phyloP scores from a whole-genome alignment of 2,113 vertebrate species.

The Misgurnus anguillicaudatus region DNA sequence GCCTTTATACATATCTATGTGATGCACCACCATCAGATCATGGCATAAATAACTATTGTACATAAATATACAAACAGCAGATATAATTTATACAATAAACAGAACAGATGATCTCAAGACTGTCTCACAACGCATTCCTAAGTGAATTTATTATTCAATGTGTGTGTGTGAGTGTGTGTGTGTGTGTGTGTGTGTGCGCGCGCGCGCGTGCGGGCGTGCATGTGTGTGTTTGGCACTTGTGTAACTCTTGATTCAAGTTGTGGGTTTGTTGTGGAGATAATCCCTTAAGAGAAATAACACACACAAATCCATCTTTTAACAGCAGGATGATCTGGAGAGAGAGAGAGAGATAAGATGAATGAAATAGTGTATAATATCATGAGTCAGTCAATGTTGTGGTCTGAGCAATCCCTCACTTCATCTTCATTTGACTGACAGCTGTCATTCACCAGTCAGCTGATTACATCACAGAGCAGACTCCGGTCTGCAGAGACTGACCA shows the following conservation, averaged over 20 bases:
- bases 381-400: too few species aligned
- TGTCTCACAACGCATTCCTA: background rate
- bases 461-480: conserved; percentile 93
- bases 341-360: background rate
- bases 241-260: background rate
- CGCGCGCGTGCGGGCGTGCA: background rate
- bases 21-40: background rate
- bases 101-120: background rate
- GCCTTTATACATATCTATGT: background rate
- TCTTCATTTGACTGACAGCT: conserved; percentile 27
- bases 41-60: background rate
- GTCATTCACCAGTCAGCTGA: conserved; percentile 27
- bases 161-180: too few species aligned
- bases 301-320: background rate
- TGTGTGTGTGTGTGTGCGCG: background rate
- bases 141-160: background rate
- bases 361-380: too few species aligned
- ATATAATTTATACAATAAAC: background rate
- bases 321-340: background rate
- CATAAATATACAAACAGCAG: background rate
- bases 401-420: background rate
- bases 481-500: conserved; percentile 79
- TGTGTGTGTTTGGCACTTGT: conserved; percentile 25
- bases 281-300: background rate
- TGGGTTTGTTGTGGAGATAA: background rate